These are phyloP conservation scores for Falco columbarius DNA, from an alignment of 2,797 vertebrate species.

Conservation along the genomic window DNA sequence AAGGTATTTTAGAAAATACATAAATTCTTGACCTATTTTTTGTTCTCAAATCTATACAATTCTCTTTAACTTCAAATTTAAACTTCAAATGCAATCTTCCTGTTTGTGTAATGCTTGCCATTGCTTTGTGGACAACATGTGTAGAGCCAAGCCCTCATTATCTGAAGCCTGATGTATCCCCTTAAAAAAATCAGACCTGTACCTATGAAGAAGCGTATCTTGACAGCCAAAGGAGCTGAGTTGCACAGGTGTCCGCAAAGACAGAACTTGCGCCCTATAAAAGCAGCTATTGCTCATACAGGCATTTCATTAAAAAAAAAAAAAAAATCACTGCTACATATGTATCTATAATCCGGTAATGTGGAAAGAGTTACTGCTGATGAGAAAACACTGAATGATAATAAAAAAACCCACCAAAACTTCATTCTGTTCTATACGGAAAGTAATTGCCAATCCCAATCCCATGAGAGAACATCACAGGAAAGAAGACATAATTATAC, in stretches of 20 bases:
- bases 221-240: background rate
- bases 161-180: background rate
- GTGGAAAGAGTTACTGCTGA: background rate
- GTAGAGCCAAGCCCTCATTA: background rate
- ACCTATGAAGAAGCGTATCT: background rate
- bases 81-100: background rate
- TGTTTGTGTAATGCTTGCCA: background rate
- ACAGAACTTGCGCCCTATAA: background rate
- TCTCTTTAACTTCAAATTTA: background rate
- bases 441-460: background rate
- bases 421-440: background rate
- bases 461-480: background rate
- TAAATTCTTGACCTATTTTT: background rate
- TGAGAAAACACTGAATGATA: background rate
- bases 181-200: background rate
- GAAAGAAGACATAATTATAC: background rate
- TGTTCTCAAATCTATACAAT: background rate
- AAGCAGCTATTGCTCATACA: background rate
- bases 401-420: background rate
- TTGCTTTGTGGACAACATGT: background rate
- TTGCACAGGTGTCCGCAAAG: background rate
- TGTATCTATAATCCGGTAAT: background rate
- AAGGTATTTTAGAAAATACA: background rate
- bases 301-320: background rate
- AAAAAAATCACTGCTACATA: background rate